Evolutionary conservation across 1,140 invertebrate genomes (phyloP), one percentile per base, ranked within the genome.

Genomic region (Aphis gossypii): DNA sequence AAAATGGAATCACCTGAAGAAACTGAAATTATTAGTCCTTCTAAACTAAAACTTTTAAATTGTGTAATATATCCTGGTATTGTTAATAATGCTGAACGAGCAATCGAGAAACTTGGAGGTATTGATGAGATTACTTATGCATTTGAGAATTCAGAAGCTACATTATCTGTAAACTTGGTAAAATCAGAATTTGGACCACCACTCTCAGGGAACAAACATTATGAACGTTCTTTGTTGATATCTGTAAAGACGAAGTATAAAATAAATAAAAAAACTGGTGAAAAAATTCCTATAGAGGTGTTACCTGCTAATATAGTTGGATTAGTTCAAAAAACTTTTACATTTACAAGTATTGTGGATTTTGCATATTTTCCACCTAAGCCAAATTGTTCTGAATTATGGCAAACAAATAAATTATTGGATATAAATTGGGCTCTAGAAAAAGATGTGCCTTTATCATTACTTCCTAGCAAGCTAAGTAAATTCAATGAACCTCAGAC

Each of bases 101-200:
- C 92, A 25, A 84, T 93, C 18, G 60, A 86, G 0, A 93, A 86
- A n/a, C 92, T 93, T 84, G 92, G 92, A 86, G 92, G 92, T 86
- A 84, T 93, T 51, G 92, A 51, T 41, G 82, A 84, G 25, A 86
- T 93, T 93, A 83, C 92, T 41, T 20, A 93, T 93, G 92, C 92
- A 86, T 93, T 93, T 93, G 76, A 93, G 4, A 51, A 41, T 86
- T 35, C 46, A 54, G 92, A 93, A 51, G 48, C 82, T 56, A 20
- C 82, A n/a, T 38, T 93, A 44, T 86, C 48, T 30, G 92, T 93
- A 18, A 93, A 84, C 54, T 93, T 93, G 44, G 48, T 93, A 30
- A 93, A 56, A 84, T 93, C 92, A 86, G 92, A 93, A 44, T 93
- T 93, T 56, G 92, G 92, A 84, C 92, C 92, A 41, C 18, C 92